Percentiles rank a stretch among this genome's conserved stretches.
Evolutionary conservation across 2,113 vertebrate genomes (phyloP).

Genomic region (Boleophthalmus pectinirostris): DNA sequence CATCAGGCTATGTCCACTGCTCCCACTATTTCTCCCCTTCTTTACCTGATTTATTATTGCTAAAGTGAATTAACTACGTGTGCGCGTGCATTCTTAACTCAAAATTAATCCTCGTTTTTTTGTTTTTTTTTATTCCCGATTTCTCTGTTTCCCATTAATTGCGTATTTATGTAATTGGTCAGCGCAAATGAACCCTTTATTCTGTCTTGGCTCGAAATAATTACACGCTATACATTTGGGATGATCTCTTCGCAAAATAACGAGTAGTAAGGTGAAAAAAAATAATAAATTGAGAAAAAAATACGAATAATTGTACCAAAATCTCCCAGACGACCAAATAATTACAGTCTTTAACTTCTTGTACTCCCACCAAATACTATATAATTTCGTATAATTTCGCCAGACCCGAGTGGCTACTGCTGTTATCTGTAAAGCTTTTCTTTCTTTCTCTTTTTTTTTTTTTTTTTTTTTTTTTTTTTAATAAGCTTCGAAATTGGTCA

Average conservation of each 20-base stretch:
- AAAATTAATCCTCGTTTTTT: slow-evolving; percentile 53
- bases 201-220: slow-evolving; percentile 40
- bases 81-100: slow-evolving; percentile 56
- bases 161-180: slow-evolving; percentile 66
- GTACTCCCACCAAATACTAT: slow-evolving; percentile 32
- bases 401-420: slow-evolving; percentile 16
- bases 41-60: slow-evolving; percentile 35
- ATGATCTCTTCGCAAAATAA: slow-evolving; percentile 33
- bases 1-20: slow-evolving; percentile 58
- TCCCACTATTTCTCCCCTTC: slow-evolving; percentile 38
- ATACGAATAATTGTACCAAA: slow-evolving; percentile 45
- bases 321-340: slow-evolving; percentile 59
- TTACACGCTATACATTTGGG: slow-evolving; percentile 45
- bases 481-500: no score
- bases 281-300: slow-evolving; percentile 46
- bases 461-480: no score
- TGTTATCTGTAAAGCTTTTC: slow-evolving; percentile 36
- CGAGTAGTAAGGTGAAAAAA: slow-evolving; percentile 18
- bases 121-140: no score
- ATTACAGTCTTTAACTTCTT: slow-evolving; percentile 58
- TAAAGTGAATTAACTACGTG: slow-evolving; percentile 51
- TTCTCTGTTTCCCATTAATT: slow-evolving; percentile 70
- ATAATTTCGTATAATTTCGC: slow-evolving; percentile 49
- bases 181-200: slow-evolving; percentile 54
- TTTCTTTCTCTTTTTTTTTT: no score